A percentile compares a stretch with the other conserved stretches of the same genome.
These are phyloP conservation scores for Agonopterix heracliana DNA, from an alignment of 2,888 invertebrate species.

Conservation along the genomic window DNA sequence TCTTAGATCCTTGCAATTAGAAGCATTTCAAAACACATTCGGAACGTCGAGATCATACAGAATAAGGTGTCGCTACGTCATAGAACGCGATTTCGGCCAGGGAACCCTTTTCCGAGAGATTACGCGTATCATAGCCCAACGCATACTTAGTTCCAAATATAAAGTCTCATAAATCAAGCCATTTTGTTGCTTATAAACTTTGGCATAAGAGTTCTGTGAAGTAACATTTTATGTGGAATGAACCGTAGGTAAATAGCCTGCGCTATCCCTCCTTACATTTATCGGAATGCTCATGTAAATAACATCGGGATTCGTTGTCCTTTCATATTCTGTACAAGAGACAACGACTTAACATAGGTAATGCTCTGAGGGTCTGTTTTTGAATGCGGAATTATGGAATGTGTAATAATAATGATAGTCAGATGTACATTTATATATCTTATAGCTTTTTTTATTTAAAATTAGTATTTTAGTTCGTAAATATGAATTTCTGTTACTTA, in stretches of 20 bases:
- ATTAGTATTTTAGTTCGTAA: no score
- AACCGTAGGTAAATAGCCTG: constrained; percentile 3
- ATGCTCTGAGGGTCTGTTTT: background rate
- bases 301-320: constrained; percentile 45
- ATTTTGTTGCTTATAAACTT: no score
- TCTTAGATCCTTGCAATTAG: no score
- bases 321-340: constrained; percentile 28
- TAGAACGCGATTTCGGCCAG: constrained; percentile 21
- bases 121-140: constrained; percentile 52
- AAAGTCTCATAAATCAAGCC: no score
- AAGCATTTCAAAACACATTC: no score
- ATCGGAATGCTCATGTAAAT: constrained; percentile 62
- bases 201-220: no score
- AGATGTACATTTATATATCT: no score
- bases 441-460: no score
- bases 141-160: constrained; percentile 37
- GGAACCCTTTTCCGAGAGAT: constrained; percentile 60
- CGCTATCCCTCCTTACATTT: constrained; percentile 47
- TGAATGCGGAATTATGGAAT: background rate
- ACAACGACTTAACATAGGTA: background rate
- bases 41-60: background rate
- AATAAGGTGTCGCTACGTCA: background rate
- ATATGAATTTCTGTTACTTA: no score
- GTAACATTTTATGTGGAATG: no score
- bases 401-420: no score